These are phyloP conservation scores for Anhinga anhinga DNA, from an alignment of 2,113 vertebrate genomes.

Conservation along the genomic window DNA sequence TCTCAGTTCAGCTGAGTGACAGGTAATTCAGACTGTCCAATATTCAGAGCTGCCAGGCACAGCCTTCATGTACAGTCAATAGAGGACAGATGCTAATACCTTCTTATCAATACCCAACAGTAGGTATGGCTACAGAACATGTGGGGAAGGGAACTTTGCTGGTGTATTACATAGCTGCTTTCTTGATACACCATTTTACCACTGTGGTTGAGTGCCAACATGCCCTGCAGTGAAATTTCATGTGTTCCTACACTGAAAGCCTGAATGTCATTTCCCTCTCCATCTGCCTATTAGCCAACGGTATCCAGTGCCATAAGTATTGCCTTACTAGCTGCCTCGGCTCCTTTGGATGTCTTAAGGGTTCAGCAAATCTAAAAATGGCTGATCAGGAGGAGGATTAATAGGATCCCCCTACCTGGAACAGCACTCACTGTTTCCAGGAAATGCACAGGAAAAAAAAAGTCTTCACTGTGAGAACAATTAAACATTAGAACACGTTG, in stretches of 20 bases:
- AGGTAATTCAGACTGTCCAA: background rate
- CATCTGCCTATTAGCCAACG: background rate
- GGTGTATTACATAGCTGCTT: background rate
- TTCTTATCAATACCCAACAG: background rate
- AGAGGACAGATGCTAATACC: background rate
- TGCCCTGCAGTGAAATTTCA: background rate
- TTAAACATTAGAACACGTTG: fast-evolving
- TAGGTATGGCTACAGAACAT: background rate
- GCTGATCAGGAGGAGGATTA: background rate
- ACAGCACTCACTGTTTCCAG: background rate
- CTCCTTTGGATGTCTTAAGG: background rate
- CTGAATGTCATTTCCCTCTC: background rate
- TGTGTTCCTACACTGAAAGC: background rate
- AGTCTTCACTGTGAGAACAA: background rate
- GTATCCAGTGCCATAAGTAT: background rate
- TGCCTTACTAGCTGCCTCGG: background rate
- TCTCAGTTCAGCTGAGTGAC: background rate
- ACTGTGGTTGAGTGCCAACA: background rate
- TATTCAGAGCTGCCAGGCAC: background rate
- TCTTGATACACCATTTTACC: background rate
- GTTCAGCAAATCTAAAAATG: background rate
- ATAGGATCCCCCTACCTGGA: background rate
- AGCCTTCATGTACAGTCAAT: background rate
- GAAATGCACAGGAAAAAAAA: background rate
- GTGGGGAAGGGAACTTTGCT: background rate